Evolutionary conservation across 2,113 vertebrate species (phyloP).

Genomic region (Cyrtonyx montezumae): DNA sequence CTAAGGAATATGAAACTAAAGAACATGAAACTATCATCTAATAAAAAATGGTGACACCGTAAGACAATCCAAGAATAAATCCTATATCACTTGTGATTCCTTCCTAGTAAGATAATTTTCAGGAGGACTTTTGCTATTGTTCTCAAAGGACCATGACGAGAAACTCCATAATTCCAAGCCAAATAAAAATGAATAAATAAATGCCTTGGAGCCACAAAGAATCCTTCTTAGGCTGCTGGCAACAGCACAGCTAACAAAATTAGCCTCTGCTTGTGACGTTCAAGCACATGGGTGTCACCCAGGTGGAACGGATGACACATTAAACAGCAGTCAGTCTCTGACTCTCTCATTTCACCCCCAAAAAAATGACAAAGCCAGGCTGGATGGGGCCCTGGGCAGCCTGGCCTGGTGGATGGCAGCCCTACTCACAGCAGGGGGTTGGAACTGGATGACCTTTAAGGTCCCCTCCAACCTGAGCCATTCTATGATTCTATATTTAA

Average conservation of each 20-base stretch:
- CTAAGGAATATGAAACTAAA: no score
- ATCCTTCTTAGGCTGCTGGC: conserved; percentile 34
- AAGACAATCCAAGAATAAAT: conserved; percentile 22
- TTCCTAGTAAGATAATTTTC: not conserved
- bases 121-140: not conserved
- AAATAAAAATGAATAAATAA: conserved; percentile 1
- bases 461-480: no score
- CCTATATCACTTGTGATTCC: not conserved
- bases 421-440: no score
- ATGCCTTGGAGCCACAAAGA: not conserved
- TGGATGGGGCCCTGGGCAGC: no score
- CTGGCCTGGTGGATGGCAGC: no score
- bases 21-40: not conserved
- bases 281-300: conserved; percentile 42
- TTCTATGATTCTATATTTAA: not conserved
- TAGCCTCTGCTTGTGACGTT: not conserved
- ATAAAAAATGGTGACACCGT: not conserved
- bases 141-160: not conserved
- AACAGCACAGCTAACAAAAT: conserved; percentile 16
- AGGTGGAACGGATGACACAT: conserved; percentile 61
- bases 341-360: not conserved
- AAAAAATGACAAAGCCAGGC: not conserved
- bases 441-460: no score
- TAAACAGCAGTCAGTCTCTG: conserved; percentile 40
- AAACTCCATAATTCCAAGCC: not conserved